Conservation (phyloP, 2,797 vertebrate genomes). For the Leuciscus waleckii region DNA sequence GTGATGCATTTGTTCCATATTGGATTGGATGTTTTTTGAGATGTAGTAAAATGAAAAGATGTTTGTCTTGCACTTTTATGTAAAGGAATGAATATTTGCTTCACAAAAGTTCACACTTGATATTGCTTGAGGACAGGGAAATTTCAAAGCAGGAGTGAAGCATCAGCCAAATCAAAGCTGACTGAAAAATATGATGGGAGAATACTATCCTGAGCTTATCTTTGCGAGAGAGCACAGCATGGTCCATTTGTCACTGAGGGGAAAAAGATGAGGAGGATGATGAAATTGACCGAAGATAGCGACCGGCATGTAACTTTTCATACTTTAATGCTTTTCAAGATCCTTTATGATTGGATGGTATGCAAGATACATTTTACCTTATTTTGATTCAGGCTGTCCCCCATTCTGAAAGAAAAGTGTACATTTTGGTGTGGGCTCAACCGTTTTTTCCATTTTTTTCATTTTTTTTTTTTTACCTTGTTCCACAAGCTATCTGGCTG, state of each 20-base stretch:
- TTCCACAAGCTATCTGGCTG: constrained; percentile 44
- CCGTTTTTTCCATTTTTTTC: neutral
- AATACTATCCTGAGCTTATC: constrained; percentile 21
- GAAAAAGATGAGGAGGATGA: constrained; percentile 20
- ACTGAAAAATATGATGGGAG: constrained; percentile 21
- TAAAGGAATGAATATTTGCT: neutral
- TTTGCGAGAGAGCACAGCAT: constrained; percentile 25
- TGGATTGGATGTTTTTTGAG: neutral
- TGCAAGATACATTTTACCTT: constrained; percentile 28
- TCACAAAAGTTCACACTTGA: constrained; percentile 31
- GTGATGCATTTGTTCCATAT: constrained; percentile 33
- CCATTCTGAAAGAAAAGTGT: neutral
- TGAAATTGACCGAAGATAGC: constrained; percentile 35
- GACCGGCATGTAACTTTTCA: constrained; percentile 30
- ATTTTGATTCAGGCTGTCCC: neutral
- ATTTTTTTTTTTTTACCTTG: neutral
- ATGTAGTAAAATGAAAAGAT: constrained; percentile 6
- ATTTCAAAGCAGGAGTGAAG: constrained; percentile 35
- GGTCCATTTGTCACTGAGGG: constrained; percentile 41
- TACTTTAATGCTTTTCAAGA: neutral
- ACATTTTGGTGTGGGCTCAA: neutral
- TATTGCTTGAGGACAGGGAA: constrained; percentile 25
- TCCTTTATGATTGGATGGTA: constrained; percentile 42
- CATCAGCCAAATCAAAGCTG: constrained; percentile 37
- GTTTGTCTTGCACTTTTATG: constrained; percentile 13